Conservation (phyloP, 2,797 vertebrate genomes). For the Platalea minor region DNA sequence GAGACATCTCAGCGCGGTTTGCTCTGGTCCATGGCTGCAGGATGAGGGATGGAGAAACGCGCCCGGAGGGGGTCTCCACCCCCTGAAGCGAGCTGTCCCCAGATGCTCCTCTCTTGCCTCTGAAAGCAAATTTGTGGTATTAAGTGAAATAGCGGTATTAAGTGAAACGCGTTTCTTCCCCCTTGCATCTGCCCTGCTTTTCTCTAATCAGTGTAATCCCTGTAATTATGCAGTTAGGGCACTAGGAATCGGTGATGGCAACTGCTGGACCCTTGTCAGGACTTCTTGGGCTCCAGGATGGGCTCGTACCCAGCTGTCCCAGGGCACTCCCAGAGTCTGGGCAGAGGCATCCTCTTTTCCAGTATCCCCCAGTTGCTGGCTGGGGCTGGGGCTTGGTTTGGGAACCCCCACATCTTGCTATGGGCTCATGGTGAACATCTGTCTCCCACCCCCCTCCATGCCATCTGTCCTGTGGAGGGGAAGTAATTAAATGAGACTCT, state of each 20-base stretch:
- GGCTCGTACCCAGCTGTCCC: not conserved
- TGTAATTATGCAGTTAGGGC: not conserved
- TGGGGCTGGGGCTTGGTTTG: not conserved
- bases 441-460: not conserved
- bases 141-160: not conserved
- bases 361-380: not conserved
- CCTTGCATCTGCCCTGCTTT: not conserved
- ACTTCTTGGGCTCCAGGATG: too few species aligned
- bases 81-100: not conserved
- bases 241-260: not conserved
- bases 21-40: not conserved
- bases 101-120: not conserved
- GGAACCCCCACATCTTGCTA: not conserved
- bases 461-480: not conserved
- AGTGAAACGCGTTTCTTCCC: not conserved
- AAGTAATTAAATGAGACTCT: not conserved
- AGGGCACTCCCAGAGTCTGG: accelerated
- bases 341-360: not conserved
- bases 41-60: not conserved
- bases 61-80: not conserved
- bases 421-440: not conserved
- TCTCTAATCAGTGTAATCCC: not conserved
- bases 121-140: not conserved
- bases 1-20: not conserved
- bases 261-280: not conserved